Conservation (phyloP, 2,113 vertebrate species). For the Opisthocomus hoazin region DNA sequence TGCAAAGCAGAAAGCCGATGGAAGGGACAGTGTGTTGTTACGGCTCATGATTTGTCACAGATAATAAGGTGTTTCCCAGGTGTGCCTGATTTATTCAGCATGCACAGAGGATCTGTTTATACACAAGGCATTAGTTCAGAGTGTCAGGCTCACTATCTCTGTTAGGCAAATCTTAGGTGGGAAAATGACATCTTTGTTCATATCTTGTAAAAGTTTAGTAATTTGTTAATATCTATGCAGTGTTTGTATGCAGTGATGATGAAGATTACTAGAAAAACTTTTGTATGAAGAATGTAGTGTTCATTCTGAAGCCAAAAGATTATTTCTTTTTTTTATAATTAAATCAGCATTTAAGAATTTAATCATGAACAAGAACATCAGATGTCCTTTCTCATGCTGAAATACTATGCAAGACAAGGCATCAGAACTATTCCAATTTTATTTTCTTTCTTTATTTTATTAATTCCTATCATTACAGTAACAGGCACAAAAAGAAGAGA, state of each 20-base stretch:
- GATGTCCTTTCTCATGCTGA: not conserved
- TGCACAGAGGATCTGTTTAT: not conserved
- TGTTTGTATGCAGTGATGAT: not conserved
- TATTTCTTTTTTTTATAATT: not conserved
- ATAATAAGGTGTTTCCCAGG: not conserved
- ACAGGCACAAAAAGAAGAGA: not conserved
- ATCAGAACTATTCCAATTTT: not conserved
- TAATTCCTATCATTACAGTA: not conserved
- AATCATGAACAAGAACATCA: not conserved
- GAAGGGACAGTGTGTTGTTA: not conserved
- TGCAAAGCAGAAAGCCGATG: not conserved
- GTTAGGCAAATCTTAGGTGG: not conserved
- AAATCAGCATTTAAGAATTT: not conserved
- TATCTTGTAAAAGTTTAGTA: not conserved
- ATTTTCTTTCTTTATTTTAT: not conserved
- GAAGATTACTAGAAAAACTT: not conserved
- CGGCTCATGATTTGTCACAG: not conserved
- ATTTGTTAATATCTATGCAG: not conserved
- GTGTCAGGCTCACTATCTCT: not conserved
- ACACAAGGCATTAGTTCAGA: not conserved
- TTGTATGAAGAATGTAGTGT: not conserved
- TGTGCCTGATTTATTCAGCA: not conserved
- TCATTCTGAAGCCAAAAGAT: not conserved
- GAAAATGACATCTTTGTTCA: not conserved
- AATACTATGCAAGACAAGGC: not conserved